phyloP scores from a whole-genome alignment of 2,888 invertebrate genomes.

The Drosophila acutilabella region DNA sequence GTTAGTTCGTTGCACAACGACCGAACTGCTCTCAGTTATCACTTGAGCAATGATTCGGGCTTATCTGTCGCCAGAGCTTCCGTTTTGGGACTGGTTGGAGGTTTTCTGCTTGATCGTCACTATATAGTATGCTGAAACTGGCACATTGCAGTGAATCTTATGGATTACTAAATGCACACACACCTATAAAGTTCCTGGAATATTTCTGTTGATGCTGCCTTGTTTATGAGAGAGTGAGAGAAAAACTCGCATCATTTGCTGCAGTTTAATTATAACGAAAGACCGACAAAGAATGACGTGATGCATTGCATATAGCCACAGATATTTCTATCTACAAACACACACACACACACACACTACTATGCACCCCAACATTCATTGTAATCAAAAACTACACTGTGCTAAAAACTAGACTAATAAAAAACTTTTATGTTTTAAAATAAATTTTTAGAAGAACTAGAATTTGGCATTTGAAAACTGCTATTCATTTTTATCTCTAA shows the following conservation, averaged over 20 bases:
- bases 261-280: slow-evolving; percentile 72
- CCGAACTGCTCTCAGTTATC: slow-evolving; percentile 51
- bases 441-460: not conserved
- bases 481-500: too few species aligned
- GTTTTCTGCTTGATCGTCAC: slow-evolving; percentile 66
- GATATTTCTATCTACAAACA: slow-evolving; percentile 26
- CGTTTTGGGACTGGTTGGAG: slow-evolving; percentile 59
- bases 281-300: slow-evolving; percentile 70
- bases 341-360: not conserved
- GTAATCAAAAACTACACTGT: slow-evolving; percentile 45
- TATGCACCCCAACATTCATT: slow-evolving; percentile 15
- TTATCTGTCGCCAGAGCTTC: slow-evolving; percentile 65
- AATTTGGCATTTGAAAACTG: too few species aligned
- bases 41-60: slow-evolving; percentile 50
- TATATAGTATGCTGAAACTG: slow-evolving; percentile 40
- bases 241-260: slow-evolving; percentile 24
- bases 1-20: slow-evolving; percentile 49
- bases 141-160: slow-evolving; percentile 32
- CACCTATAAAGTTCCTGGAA: slow-evolving; percentile 62
- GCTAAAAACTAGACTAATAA: slow-evolving; percentile 13
- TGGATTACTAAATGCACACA: not conserved
- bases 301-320: slow-evolving; percentile 56
- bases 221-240: slow-evolving; percentile 4
- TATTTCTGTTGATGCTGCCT: slow-evolving; percentile 57
- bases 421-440: not conserved